A percentile compares a stretch with the other conserved stretches of the same genome.
These are phyloP conservation scores for Boleophthalmus pectinirostris DNA, from an alignment of 2,113 vertebrate genomes.

Conservation along the genomic window DNA sequence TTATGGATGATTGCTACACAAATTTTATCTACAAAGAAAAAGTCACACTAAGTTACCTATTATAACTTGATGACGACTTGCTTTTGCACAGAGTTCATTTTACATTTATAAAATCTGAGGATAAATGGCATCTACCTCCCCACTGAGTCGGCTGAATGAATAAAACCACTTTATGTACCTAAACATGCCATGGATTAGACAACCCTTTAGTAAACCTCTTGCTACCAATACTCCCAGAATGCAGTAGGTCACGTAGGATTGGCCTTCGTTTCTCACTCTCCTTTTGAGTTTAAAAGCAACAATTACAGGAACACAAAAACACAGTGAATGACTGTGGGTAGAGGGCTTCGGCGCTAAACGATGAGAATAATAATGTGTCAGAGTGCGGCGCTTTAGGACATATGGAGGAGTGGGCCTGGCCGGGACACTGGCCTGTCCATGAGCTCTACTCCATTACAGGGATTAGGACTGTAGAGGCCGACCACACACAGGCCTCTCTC, in stretches of 20 bases:
- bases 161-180: neutral
- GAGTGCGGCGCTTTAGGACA: conserved; percentile 80
- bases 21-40: neutral
- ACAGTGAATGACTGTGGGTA: conserved; percentile 36
- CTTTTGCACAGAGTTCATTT: neutral
- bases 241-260: conserved; percentile 75
- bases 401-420: conserved; percentile 85
- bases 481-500: conserved; percentile 77
- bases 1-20: too few species aligned
- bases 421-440: conserved; percentile 76
- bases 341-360: conserved; percentile 79
- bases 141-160: neutral
- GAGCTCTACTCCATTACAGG: conserved; percentile 90
- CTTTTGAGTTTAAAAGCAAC: conserved; percentile 81
- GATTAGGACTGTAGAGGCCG: conserved; percentile 88
- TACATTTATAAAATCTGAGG: neutral
- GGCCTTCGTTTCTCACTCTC: conserved; percentile 69
- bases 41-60: neutral
- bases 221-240: conserved; percentile 52
- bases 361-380: conserved; percentile 88
- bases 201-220: conserved; percentile 5
- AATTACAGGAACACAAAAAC: conserved; percentile 85
- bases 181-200: conserved; percentile 13
- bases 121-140: neutral
- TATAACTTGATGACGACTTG: too few species aligned